Evolutionary conservation across 1,140 invertebrate genomes (phyloP).

Genomic region (Lasaia peninsularis): DNA sequence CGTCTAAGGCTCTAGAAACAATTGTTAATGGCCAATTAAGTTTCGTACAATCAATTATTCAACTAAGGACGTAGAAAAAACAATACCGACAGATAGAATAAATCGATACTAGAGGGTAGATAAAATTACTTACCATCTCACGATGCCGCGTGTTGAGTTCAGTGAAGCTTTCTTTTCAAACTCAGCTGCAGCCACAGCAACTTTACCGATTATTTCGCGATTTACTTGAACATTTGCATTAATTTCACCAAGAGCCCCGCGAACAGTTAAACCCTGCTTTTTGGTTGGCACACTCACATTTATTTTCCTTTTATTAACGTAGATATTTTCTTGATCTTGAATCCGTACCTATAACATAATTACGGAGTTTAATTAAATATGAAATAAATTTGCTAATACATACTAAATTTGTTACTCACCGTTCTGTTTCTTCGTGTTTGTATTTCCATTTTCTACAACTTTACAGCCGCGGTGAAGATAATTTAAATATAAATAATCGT

Average conservation of each 20-base stretch:
- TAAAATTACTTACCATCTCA: conserved; percentile 25
- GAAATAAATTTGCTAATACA: conserved; percentile 6
- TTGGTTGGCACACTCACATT: conserved; percentile 44
- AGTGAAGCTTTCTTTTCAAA: conserved; percentile 52
- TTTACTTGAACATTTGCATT: conserved; percentile 51
- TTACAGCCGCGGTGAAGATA: conserved; percentile 22
- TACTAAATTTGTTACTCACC: conserved; percentile 33
- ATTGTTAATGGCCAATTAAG: too few relatives aligned
- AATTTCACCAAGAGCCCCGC: conserved; percentile 60
- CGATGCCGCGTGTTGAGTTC: conserved; percentile 14
- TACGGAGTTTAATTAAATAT: conserved; percentile 6
- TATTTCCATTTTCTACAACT: conserved; percentile 42
- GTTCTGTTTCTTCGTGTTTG: conserved; percentile 42
- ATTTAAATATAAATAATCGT: too few relatives aligned
- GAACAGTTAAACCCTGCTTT: conserved; percentile 39
- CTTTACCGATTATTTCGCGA: conserved; percentile 49
- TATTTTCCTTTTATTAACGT: conserved; percentile 43
- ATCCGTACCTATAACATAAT: conserved; percentile 35
- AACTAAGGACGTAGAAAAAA: too few relatives aligned
- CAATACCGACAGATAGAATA: too few relatives aligned
- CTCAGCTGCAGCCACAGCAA: conserved; percentile 40
- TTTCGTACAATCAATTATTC: too few relatives aligned
- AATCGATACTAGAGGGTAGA: conserved; percentile 8
- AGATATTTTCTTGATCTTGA: conserved; percentile 60
- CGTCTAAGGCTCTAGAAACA: too few relatives aligned